These are phyloP conservation scores for Nomada hirtipes DNA, from an alignment of 2,888 invertebrate species.

Conservation along the genomic window DNA sequence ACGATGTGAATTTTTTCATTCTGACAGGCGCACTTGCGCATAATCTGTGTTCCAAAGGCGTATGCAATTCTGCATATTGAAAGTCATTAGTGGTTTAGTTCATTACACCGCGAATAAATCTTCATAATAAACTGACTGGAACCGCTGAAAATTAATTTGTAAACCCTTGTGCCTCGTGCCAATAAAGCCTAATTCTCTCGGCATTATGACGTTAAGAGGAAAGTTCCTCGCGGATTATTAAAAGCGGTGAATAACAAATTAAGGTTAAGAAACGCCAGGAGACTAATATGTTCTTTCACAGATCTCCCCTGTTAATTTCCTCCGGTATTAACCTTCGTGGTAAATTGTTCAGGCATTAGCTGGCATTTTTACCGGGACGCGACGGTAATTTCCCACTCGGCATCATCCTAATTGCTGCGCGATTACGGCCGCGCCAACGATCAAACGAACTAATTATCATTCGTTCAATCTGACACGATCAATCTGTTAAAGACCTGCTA, in stretches of 20 bases:
- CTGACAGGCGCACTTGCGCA: no score
- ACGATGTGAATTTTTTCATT: no score
- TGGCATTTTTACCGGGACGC: slow-evolving; percentile 30
- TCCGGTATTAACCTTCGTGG: slow-evolving; percentile 30
- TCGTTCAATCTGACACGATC: slow-evolving; percentile 41
- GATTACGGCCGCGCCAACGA: slow-evolving; percentile 33
- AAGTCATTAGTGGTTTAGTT: not conserved
- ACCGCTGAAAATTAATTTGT: not conserved
- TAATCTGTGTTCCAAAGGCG: no score
- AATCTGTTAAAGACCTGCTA: slow-evolving; percentile 20
- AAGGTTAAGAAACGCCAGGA: slow-evolving; percentile 33
- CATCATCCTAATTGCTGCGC: slow-evolving; percentile 42
- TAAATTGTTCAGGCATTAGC: slow-evolving; percentile 49
- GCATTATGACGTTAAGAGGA: slow-evolving; percentile 18
- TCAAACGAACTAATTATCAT: slow-evolving; percentile 46
- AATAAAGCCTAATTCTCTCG: not conserved
- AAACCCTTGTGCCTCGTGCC: not conserved
- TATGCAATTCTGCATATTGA: no score
- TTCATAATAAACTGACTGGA: not conserved
- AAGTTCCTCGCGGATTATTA: slow-evolving; percentile 17
- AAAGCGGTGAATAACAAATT: slow-evolving; percentile 19
- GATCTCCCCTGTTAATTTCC: slow-evolving; percentile 31
- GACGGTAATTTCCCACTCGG: slow-evolving; percentile 40
- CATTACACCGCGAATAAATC: not conserved
- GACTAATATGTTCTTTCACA: slow-evolving; percentile 25